Conservation (phyloP, 2,797 vertebrate genomes). For the Karalla daura region DNA sequence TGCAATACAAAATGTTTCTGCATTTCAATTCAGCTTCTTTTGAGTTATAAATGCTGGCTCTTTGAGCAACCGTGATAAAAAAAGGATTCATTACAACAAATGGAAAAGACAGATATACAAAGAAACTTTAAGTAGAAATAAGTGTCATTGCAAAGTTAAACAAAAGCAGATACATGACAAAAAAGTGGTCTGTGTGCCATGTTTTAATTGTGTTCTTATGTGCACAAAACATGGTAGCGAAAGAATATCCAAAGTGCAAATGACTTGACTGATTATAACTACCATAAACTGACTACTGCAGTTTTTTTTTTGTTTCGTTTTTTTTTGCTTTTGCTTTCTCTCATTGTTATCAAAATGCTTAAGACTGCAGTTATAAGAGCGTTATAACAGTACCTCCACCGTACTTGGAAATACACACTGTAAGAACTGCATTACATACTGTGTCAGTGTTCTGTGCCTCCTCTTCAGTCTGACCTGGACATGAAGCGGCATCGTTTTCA, state of each 20-base stretch:
- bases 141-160: slow-evolving; percentile 55
- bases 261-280: slow-evolving; percentile 47
- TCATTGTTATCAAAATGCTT: slow-evolving; percentile 53
- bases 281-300: slow-evolving; percentile 23
- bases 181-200: slow-evolving; percentile 57
- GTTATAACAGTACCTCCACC: slow-evolving; percentile 57
- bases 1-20: slow-evolving; percentile 52
- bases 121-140: slow-evolving; percentile 44
- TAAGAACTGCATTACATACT: slow-evolving; percentile 30
- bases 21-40: slow-evolving; percentile 64
- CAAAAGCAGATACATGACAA: slow-evolving; percentile 56
- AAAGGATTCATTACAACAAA: slow-evolving; percentile 45
- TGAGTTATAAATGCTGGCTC: slow-evolving; percentile 72
- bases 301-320: background rate
- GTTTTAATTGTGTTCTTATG: slow-evolving; percentile 64
- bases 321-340: slow-evolving; percentile 9
- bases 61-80: slow-evolving; percentile 55
- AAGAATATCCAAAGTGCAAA: slow-evolving; percentile 79
- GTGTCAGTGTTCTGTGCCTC: slow-evolving; percentile 52
- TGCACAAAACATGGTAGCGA: slow-evolving; percentile 66
- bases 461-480: slow-evolving; percentile 41
- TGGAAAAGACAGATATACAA: slow-evolving; percentile 38
- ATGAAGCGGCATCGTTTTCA: slow-evolving; percentile 39
- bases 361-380: slow-evolving; percentile 64
- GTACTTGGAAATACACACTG: slow-evolving; percentile 37